Evolutionary conservation across 1,140 invertebrate species (phyloP), one percentile per base, ranked within the genome.

Genomic region (Drosophila jambulina): DNA sequence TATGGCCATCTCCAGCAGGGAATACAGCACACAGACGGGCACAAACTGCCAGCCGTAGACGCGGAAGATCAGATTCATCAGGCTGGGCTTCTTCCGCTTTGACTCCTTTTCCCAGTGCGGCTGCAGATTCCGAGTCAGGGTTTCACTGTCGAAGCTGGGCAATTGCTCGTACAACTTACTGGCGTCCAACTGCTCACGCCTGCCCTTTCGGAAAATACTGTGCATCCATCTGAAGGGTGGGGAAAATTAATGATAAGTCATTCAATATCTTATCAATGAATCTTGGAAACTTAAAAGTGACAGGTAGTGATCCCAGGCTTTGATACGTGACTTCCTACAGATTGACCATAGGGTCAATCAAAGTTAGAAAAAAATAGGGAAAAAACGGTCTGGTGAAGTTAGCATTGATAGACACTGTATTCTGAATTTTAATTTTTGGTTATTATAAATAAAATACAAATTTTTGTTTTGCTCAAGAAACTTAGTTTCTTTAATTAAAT

Each of bases 51-150:
- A 94, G 0, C 94, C 92, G 72, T 95, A 96, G 7, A 95, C 94
- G 59, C 93, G 93, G 40, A 95, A 92, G 36, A 96, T 95, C 0
- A 95, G 93, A 72, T 93, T 93, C 58, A 94, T 62, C 8, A 94
- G 59, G 71, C 90, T 94, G 34, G 94, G 94, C 29, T 74, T 80
- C 36, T 91, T 74, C 51, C 92, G 93, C 80, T 94, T 91, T 17
- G 94, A 78, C 76, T 92, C 91, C 59, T 93, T 90, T 13, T 93
- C 93, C 94, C 94, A 95, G 15, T 94, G 85, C 70, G 95, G 94
- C 83, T 96, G 93, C 49, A 95, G 93, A 0, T 77, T 43, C 34
- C 76, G 53, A 9, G 93, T 91, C 15, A 93, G 65, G 93, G 93
- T 80, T 49, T 93, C 90, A 7, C 93, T 93, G 34, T 92, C 81